Conservation (phyloP, 1,140 invertebrate species). For the Drosophila neocordata region DNA sequence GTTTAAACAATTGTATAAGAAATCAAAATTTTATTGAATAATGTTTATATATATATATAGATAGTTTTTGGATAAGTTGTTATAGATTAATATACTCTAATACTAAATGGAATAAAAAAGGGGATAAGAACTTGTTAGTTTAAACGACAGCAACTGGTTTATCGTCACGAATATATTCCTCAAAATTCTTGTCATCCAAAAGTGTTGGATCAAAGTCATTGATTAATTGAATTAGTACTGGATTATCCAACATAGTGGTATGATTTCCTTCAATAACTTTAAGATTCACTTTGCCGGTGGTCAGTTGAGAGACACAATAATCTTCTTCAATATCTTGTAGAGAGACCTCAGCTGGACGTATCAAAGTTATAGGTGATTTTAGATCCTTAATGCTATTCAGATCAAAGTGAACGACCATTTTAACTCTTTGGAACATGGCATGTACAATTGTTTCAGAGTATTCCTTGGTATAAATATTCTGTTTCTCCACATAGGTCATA, state of each 20-base stretch:
- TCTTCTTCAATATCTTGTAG: constrained; percentile 84
- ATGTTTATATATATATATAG: neutral
- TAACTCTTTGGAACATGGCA: constrained; percentile 85
- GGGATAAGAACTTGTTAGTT: neutral
- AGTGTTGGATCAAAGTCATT: constrained; percentile 83
- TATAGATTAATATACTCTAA: constrained; percentile 10
- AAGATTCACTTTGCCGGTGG: constrained; percentile 83
- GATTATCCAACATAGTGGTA: constrained; percentile 87
- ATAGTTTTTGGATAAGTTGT: neutral
- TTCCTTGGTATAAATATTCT: constrained; percentile 83
- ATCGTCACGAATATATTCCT: constrained; percentile 65
- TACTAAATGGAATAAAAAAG: constrained; percentile 20
- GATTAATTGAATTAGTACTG: constrained; percentile 86
- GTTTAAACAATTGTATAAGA: neutral
- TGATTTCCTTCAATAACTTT: constrained; percentile 89
- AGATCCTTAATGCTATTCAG: constrained; percentile 73
- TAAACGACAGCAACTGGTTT: constrained; percentile 58
- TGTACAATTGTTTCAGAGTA: constrained; percentile 83
- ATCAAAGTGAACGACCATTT: constrained; percentile 84
- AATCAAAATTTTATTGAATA: constrained; percentile 4
- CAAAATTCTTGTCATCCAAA: constrained; percentile 75
- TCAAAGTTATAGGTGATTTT: constrained; percentile 85
- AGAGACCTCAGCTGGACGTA: constrained; percentile 85
- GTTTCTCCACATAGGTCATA: constrained; percentile 65
- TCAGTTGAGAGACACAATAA: constrained; percentile 86